Conservation (phyloP, 2,797 vertebrate genomes). For the Crypturellus tataupa region DNA sequence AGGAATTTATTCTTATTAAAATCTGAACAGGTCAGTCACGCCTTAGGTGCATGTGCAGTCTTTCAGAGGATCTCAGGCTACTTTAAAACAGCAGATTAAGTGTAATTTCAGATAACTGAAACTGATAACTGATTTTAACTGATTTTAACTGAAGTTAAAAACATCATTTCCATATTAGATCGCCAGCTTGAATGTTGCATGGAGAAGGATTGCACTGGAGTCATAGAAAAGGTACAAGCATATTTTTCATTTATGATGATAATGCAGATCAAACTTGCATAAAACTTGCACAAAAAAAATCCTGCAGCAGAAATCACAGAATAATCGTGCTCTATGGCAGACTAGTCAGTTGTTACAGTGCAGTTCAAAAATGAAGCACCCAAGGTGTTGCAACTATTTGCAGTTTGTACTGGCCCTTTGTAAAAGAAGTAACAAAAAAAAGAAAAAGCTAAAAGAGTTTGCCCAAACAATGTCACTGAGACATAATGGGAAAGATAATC, state of each 20-base stretch:
- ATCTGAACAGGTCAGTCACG: neutral
- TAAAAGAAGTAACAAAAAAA: neutral
- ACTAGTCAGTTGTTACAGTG: neutral
- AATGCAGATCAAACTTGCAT: neutral
- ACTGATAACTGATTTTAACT: no score
- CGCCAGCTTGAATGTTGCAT: neutral
- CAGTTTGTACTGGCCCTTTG: neutral
- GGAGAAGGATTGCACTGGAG: neutral
- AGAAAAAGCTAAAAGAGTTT: neutral
- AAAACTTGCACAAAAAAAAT: neutral
- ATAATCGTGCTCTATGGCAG: neutral
- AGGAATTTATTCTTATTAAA: neutral
- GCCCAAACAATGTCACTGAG: neutral
- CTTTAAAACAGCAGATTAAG: neutral
- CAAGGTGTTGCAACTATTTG: neutral
- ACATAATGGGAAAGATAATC: neutral
- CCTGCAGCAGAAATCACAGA: neutral
- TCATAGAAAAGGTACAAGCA: neutral
- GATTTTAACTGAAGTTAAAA: neutral
- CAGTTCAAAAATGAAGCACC: fast-evolving
- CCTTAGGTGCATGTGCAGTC: neutral
- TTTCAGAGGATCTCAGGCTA: neutral
- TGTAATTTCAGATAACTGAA: neutral
- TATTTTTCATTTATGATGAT: neutral
- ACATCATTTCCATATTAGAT: neutral